A percentile compares a stretch with the other conserved stretches of the same genome.
phyloP scores from a whole-genome alignment of 1,140 invertebrate species.

The Drosophila nebulosa region DNA sequence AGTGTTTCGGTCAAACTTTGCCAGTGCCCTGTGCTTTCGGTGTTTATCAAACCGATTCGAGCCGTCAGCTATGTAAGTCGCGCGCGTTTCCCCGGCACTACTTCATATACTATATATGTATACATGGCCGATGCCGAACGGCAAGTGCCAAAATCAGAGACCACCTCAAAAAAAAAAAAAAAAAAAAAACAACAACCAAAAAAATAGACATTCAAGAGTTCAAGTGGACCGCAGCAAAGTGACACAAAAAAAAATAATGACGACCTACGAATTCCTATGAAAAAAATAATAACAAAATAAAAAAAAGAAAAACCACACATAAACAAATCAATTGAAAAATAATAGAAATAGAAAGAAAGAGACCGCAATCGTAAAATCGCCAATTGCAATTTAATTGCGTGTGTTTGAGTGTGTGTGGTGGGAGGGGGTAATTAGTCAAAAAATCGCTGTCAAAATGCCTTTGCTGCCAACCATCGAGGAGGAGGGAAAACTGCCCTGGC shows the following conservation, averaged over 20 bases:
- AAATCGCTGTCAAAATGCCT: slow-evolving; percentile 42
- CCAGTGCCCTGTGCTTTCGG: neutral
- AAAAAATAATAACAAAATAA: slow-evolving; percentile 28
- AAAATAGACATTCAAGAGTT: neutral
- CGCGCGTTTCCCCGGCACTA: neutral
- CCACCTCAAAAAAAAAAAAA: neutral
- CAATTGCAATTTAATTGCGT: slow-evolving; percentile 13
- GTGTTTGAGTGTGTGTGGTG: neutral
- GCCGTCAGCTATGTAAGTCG: slow-evolving; percentile 6
- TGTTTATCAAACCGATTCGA: slow-evolving; percentile 8
- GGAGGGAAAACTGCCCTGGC: slow-evolving; percentile 60
- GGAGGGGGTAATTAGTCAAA: slow-evolving; percentile 9
- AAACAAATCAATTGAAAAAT: slow-evolving; percentile 31
- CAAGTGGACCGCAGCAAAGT: neutral
- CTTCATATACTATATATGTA: too few species aligned
- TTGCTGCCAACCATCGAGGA: slow-evolving; percentile 69
- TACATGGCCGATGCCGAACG: neutral
- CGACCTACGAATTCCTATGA: slow-evolving; percentile 42
- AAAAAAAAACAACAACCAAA: too few species aligned
- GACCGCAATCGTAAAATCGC: slow-evolving; percentile 3
- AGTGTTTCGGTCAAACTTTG: slow-evolving; percentile 7
- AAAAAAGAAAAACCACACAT: slow-evolving; percentile 30
- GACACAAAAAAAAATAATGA: slow-evolving; percentile 27
- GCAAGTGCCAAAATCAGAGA: slow-evolving; percentile 17
- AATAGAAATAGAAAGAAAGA: slow-evolving; percentile 13